Percentiles rank a stretch among this genome's conserved stretches.
Evolutionary conservation across 2,888 invertebrate species (phyloP).

Genomic region (Onthophagus sagittarius): DNA sequence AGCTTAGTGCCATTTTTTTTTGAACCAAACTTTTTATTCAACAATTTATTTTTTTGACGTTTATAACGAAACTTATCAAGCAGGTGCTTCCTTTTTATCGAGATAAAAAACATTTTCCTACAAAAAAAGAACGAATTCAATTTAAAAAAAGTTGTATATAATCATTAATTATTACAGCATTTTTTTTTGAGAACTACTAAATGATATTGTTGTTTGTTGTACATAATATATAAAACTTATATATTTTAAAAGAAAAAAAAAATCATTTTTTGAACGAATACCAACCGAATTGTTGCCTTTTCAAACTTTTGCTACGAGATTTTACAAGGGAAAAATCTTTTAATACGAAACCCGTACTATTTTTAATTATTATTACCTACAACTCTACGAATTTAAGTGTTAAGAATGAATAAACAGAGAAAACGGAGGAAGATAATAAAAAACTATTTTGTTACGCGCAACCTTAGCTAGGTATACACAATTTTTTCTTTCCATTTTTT

Average conservation of each 20-base stretch:
- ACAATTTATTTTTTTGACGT: slow-evolving; percentile 5
- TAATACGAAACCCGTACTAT: background rate
- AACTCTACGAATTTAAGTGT: slow-evolving; percentile 15
- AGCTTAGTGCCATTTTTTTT: slow-evolving; percentile 24
- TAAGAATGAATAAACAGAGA: slow-evolving; percentile 5
- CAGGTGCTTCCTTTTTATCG: slow-evolving; percentile 28
- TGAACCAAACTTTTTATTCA: background rate
- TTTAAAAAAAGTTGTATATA: background rate
- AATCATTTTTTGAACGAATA: background rate
- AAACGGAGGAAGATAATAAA: background rate
- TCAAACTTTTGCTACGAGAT: slow-evolving; percentile 20
- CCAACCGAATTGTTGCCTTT: slow-evolving; percentile 18
- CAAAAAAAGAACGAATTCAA: background rate
- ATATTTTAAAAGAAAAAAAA: background rate
- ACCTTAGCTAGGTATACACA: background rate
- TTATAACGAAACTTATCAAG: slow-evolving; percentile 14
- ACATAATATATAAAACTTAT: background rate
- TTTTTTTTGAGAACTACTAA: background rate
- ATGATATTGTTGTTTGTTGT: slow-evolving; percentile 9
- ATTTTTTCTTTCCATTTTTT: slow-evolving; percentile 7
- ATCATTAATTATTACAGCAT: background rate
- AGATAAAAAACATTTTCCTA: slow-evolving; percentile 16
- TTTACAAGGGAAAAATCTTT: slow-evolving; percentile 1
- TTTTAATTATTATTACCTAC: slow-evolving; percentile 8
- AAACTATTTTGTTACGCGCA: background rate